Percentiles rank a stretch among this genome's conserved stretches.
phyloP scores from a whole-genome alignment of 2,113 vertebrate species.

The Girardinichthys multiradiatus region DNA sequence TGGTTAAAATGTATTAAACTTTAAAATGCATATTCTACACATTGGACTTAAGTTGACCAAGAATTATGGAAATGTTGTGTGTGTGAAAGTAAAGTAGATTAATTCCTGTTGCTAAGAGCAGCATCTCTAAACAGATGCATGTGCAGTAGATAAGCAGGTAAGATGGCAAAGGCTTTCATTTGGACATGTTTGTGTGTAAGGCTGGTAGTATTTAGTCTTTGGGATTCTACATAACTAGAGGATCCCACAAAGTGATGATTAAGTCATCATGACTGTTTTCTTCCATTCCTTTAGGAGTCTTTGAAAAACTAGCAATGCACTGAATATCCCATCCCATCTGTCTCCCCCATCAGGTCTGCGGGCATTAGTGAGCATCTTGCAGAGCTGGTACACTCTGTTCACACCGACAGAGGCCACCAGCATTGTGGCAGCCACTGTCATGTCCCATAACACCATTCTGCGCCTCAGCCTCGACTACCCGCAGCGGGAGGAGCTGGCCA shows the following conservation, averaged over 20 bases:
- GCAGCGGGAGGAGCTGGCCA: slow-evolving; percentile 95
- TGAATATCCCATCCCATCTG: not conserved
- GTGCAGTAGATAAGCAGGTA: too few species aligned
- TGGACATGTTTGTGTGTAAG: too few species aligned
- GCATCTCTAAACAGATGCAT: too few species aligned
- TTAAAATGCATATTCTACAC: not conserved
- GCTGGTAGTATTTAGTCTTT: too few species aligned
- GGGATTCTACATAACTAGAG: not conserved
- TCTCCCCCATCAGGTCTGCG: slow-evolving; percentile 82
- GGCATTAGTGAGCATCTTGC: slow-evolving; percentile 95
- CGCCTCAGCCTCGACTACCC: slow-evolving; percentile 96
- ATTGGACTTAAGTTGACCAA: not conserved
- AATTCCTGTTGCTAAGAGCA: too few species aligned
- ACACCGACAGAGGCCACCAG: slow-evolving; percentile 98
- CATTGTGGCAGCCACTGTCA: slow-evolving; percentile 95
- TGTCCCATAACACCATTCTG: slow-evolving; percentile 96
- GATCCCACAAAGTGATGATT: not conserved
- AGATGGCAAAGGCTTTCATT: too few species aligned
- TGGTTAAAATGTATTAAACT: not conserved
- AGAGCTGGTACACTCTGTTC: slow-evolving; percentile 98
- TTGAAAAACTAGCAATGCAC: not conserved
- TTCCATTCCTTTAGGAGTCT: not conserved
- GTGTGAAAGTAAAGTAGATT: not conserved
- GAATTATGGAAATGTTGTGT: not conserved
- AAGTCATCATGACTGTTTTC: not conserved